phyloP scores from a whole-genome alignment of 2,113 vertebrate genomes.

The Cavia porcellus region DNA sequence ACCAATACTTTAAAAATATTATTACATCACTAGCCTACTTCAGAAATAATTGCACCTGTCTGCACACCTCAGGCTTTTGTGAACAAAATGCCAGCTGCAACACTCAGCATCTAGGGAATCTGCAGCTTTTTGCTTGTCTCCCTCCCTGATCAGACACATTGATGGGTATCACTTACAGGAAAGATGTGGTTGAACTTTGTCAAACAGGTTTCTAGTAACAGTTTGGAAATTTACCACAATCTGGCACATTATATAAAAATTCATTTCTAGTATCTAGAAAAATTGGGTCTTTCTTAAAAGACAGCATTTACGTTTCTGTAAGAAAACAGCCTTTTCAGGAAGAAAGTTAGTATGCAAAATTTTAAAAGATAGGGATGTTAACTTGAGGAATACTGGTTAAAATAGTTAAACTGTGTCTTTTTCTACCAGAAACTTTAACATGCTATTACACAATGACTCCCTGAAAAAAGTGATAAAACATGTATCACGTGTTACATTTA shows the following conservation, averaged over 20 bases:
- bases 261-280: not conserved
- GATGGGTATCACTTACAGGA: not conserved
- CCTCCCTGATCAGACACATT: not conserved
- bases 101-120: not conserved
- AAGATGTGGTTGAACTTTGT: not conserved
- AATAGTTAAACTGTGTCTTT: not conserved
- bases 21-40: not conserved
- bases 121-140: not conserved
- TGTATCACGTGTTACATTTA: not conserved
- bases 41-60: not conserved
- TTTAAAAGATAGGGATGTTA: not conserved
- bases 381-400: not conserved
- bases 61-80: not conserved
- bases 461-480: not conserved
- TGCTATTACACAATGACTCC: not conserved
- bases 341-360: not conserved
- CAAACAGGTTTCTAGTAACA: not conserved
- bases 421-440: not conserved
- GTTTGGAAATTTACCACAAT: slow-evolving; percentile 36
- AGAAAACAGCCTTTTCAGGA: not conserved
- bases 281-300: not conserved
- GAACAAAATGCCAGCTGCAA: not conserved
- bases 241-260: not conserved
- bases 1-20: not conserved
- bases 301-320: not conserved